Evolutionary conservation across 2,888 invertebrate species (phyloP).

Genomic region (Leucozona laternaria): DNA sequence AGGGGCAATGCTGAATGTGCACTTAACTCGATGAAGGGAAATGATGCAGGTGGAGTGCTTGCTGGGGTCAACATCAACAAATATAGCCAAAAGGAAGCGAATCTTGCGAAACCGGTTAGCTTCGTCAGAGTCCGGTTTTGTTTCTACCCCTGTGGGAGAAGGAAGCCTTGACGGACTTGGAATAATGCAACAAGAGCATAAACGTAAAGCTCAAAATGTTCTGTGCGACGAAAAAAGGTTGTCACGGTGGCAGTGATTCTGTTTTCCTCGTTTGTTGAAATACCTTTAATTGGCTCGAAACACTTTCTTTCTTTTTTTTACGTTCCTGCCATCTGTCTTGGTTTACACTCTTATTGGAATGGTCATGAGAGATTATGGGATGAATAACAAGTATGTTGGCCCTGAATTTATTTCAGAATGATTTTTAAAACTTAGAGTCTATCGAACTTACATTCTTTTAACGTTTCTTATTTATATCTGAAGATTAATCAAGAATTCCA

Average conservation of each 20-base stretch:
- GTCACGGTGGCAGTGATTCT: slow-evolving; percentile 4
- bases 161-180: background rate
- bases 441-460: slow-evolving; percentile 32
- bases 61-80: slow-evolving; percentile 22
- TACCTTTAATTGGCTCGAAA: slow-evolving; percentile 22
- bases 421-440: background rate
- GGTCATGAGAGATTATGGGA: background rate
- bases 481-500: background rate
- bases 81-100: slow-evolving; percentile 45
- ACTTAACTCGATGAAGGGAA: slow-evolving; percentile 2
- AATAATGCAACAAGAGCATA: background rate
- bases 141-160: slow-evolving; percentile 17
- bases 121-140: slow-evolving; percentile 22
- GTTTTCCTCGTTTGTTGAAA: slow-evolving; percentile 10
- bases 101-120: slow-evolving; percentile 70
- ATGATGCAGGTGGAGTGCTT: slow-evolving; percentile 55
- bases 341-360: slow-evolving; percentile 1
- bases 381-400: slow-evolving; percentile 13
- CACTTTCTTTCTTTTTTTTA: slow-evolving; percentile 46
- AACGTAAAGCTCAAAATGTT: background rate
- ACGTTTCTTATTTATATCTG: background rate
- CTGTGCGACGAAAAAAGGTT: background rate
- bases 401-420: slow-evolving; percentile 1
- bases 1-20: slow-evolving; percentile 8
- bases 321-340: background rate